Conservation (phyloP, 2,888 invertebrate species). For the Buathra laborator region DNA sequence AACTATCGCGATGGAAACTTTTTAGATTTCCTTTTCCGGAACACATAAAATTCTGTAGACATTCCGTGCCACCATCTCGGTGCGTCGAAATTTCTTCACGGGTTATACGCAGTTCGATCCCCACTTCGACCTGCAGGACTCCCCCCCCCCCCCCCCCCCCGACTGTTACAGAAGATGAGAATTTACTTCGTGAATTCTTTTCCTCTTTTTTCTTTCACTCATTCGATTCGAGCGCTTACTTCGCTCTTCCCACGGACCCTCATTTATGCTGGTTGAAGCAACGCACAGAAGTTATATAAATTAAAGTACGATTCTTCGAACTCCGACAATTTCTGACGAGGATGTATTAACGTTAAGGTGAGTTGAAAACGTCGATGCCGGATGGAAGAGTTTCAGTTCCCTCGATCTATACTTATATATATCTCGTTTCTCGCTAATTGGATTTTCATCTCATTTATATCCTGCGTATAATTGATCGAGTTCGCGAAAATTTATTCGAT, state of each 20-base stretch:
- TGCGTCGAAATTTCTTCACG: conserved; percentile 27
- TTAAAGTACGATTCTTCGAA: conserved; percentile 5
- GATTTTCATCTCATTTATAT: conserved; percentile 54
- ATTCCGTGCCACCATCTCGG: conserved; percentile 7
- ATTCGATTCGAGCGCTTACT: neutral
- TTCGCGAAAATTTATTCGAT: conserved; percentile 57
- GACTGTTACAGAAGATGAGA: conserved; percentile 5
- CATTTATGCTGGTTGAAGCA: neutral
- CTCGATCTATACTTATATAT: conserved; percentile 16
- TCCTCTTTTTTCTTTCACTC: neutral
- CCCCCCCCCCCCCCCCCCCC: neutral
- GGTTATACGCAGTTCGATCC: conserved; percentile 26
- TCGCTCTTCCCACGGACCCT: neutral
- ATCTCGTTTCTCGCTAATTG: conserved; percentile 56
- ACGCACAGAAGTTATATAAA: conserved; percentile 2
- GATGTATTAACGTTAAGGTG: neutral
- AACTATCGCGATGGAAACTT: conserved; percentile 51
- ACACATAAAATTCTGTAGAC: neutral
- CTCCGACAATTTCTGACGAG: neutral
- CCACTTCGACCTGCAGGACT: neutral
- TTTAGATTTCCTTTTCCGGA: conserved; percentile 21
- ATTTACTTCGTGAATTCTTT: conserved; percentile 28
- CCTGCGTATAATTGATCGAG: conserved; percentile 53
- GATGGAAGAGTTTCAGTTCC: neutral
- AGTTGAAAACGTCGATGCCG: too few relatives aligned